A percentile compares a stretch with the other conserved stretches of the same genome.
These are phyloP conservation scores for Apoda limacodes DNA, from an alignment of 2,888 invertebrate species.

Conservation along the genomic window DNA sequence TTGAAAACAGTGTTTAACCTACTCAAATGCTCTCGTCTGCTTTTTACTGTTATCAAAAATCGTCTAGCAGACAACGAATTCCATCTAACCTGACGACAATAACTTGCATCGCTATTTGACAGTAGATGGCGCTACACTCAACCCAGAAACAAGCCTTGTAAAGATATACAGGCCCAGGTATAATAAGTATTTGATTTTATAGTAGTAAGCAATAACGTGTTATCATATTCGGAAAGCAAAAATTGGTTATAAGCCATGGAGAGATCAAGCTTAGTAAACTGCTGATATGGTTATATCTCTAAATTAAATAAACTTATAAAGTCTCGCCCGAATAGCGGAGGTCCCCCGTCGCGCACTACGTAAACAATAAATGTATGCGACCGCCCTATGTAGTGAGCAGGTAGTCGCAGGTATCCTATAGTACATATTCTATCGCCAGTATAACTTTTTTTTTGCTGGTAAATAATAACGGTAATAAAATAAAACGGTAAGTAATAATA, in stretches of 20 bases:
- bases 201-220: conserved; percentile 9
- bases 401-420: conserved; percentile 5
- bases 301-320: conserved; percentile 11
- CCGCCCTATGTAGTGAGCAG: conserved; percentile 9
- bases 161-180: conserved; percentile 10
- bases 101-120: conserved; percentile 17
- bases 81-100: too few species aligned
- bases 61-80: too few species aligned
- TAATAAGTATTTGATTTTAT: too few species aligned
- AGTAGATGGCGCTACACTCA: conserved; percentile 18
- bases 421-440: conserved; percentile 14
- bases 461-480: too few species aligned
- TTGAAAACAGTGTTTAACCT: conserved; percentile 12
- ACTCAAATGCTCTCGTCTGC: conserved; percentile 8
- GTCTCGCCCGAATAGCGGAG: conserved; percentile 10
- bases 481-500: too few species aligned
- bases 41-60: conserved; percentile 11
- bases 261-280: conserved; percentile 16
- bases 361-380: conserved; percentile 6
- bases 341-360: conserved; percentile 8
- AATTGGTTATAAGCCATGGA: conserved; percentile 19
- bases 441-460: conserved; percentile 10
- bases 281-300: conserved; percentile 12
- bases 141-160: conserved; percentile 15
- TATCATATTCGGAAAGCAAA: conserved; percentile 10